Evolutionary conservation across 2,888 invertebrate genomes (phyloP).

Genomic region (Saturnia japonica): DNA sequence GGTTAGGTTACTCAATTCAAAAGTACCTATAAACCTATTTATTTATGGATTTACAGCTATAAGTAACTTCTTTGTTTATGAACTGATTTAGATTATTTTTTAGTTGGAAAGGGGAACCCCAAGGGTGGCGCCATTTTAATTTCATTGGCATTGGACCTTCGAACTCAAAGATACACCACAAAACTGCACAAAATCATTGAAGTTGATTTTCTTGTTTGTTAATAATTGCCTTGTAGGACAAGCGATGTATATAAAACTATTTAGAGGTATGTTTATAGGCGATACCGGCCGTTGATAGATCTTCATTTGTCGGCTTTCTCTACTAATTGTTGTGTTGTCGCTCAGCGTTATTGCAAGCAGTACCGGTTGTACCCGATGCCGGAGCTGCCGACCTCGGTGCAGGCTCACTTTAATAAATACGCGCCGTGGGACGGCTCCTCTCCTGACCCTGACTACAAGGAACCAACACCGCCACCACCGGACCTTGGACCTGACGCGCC

Average conservation of each 20-base stretch:
- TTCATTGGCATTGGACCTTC: too few species aligned
- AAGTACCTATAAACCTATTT: background rate
- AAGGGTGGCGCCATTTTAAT: too few species aligned
- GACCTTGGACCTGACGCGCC: slow-evolving; percentile 25
- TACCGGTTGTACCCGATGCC: slow-evolving; percentile 68
- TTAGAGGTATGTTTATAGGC: too few species aligned
- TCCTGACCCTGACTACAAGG: slow-evolving; percentile 41
- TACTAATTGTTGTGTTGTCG: background rate
- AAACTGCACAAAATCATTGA: too few species aligned
- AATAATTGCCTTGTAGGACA: too few species aligned
- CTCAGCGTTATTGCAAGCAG: slow-evolving; percentile 65
- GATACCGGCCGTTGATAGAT: background rate
- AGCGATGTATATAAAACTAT: too few species aligned
- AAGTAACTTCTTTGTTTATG: too few species aligned
- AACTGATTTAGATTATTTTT: too few species aligned
- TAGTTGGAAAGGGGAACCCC: too few species aligned
- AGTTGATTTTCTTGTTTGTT: too few species aligned
- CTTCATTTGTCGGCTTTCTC: background rate
- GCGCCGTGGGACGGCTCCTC: slow-evolving; percentile 49
- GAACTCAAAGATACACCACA: too few species aligned
- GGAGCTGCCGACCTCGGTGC: slow-evolving; percentile 50
- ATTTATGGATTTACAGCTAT: too few species aligned
- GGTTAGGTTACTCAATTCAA: background rate
- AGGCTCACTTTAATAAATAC: slow-evolving; percentile 57
- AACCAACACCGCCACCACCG: slow-evolving; percentile 35